Percentiles rank a stretch among this genome's conserved stretches.
These are phyloP conservation scores for Callipepla squamata DNA, from an alignment of 2,113 vertebrate species.

Conservation along the genomic window DNA sequence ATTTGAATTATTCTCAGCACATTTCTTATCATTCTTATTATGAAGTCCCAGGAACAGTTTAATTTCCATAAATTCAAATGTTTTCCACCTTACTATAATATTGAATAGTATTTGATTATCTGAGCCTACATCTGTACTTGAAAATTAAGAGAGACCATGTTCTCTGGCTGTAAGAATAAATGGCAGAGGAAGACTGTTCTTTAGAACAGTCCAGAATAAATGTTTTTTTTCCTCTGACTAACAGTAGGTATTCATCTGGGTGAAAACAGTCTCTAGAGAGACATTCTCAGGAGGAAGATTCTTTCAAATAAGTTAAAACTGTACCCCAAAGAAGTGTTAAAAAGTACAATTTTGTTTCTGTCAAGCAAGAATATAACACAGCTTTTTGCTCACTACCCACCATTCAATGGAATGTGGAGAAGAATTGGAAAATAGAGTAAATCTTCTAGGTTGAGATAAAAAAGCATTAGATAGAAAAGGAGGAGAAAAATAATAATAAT, in stretches of 20 bases:
- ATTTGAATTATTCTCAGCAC: constrained; percentile 14
- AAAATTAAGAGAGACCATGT: not conserved
- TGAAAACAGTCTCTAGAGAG: not conserved
- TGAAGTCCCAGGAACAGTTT: constrained; percentile 33
- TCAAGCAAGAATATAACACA: too few relatives aligned
- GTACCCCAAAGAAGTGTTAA: not conserved
- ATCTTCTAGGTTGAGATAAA: too few relatives aligned
- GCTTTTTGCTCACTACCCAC: too few relatives aligned
- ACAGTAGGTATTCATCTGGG: not conserved
- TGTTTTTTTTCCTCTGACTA: not conserved
- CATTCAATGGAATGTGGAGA: too few relatives aligned
- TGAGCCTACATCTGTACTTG: not conserved
- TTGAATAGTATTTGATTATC: not conserved
- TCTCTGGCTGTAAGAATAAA: not conserved
- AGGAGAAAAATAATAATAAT: too few relatives aligned
- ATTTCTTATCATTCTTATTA: constrained; percentile 33
- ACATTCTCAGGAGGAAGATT: not conserved
- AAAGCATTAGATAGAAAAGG: too few relatives aligned
- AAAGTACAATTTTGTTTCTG: not conserved
- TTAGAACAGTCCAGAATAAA: not conserved
- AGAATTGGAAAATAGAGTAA: too few relatives aligned
- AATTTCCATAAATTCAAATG: constrained; percentile 38
- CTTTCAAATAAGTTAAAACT: not conserved
- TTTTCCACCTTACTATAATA: constrained; percentile 11
- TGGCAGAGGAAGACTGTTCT: not conserved